These are phyloP conservation scores for Microctonus brassicae DNA, from an alignment of 2,888 invertebrate genomes.

Conservation along the genomic window DNA sequence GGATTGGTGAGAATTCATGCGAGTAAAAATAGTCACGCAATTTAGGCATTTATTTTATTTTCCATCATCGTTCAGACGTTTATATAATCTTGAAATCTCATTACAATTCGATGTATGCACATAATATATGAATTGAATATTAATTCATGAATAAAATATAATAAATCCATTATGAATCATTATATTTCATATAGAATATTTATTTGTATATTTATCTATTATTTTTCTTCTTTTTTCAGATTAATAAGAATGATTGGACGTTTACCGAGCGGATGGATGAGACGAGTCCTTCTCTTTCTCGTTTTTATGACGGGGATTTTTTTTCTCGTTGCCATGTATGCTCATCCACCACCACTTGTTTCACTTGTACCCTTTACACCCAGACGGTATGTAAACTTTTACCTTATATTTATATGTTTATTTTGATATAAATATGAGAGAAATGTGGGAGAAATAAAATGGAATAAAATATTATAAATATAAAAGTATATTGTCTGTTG, in stretches of 20 bases:
- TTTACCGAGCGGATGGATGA: constrained; percentile 73
- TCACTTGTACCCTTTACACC: constrained; percentile 65
- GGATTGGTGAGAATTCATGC: constrained; percentile 38
- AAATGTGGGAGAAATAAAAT: neutral
- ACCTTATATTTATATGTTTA: neutral
- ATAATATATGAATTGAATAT: too few species aligned
- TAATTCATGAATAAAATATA: neutral
- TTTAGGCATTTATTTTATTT: neutral
- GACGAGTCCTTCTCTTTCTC: constrained; percentile 72
- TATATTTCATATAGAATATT: neutral
- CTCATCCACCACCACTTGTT: constrained; percentile 66
- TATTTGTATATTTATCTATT: constrained; percentile 3
- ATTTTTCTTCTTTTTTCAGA: constrained; percentile 47
- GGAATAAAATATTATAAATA: neutral
- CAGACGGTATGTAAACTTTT: constrained; percentile 59
- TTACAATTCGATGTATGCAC: too few species aligned
- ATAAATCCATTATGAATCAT: neutral
- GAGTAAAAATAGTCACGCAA: constrained; percentile 39
- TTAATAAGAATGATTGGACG: constrained; percentile 68
- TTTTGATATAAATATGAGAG: neutral
- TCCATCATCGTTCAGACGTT: neutral
- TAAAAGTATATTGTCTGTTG: neutral
- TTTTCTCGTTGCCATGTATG: constrained; percentile 72
- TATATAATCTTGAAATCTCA: neutral
- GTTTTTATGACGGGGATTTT: constrained; percentile 71